Evolutionary conservation across 2,888 invertebrate genomes (phyloP).

Genomic region (Azorinus chamasolen): DNA sequence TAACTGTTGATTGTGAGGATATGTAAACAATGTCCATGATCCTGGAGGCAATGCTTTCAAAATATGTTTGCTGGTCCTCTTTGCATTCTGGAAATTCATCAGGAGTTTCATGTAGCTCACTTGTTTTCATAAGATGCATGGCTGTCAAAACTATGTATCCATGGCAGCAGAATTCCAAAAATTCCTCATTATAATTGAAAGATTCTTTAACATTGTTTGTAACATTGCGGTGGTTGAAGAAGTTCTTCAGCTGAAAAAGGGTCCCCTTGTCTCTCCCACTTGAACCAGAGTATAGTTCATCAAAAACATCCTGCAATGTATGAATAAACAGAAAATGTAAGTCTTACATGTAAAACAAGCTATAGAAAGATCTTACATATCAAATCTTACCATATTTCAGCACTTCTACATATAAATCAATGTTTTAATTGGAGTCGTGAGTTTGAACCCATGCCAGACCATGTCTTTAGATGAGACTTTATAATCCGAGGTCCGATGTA

Average conservation of each 20-base stretch:
- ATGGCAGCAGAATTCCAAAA: conserved; percentile 35
- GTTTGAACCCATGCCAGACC: no score
- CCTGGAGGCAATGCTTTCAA: conserved; percentile 14
- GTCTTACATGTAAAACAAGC: no score
- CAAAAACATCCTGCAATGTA: conserved; percentile 36
- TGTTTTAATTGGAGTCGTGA: no score
- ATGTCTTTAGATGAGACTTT: no score
- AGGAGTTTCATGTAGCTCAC: conserved; percentile 10
- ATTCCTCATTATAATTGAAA: conserved; percentile 51
- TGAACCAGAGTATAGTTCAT: conserved; percentile 33
- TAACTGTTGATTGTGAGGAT: conserved; percentile 14
- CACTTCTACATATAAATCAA: no score
- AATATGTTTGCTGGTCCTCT: conserved; percentile 8
- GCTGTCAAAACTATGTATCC: conserved; percentile 42
- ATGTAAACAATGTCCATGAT: conserved; percentile 43
- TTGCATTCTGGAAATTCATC: conserved; percentile 8
- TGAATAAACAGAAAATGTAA: no score
- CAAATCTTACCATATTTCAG: no score
- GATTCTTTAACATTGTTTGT: conserved; percentile 48
- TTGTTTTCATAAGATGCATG: conserved; percentile 16
- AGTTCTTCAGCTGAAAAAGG: conserved; percentile 50
- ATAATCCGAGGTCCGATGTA: no score
- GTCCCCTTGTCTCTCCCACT: conserved; percentile 46
- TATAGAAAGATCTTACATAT: no score
- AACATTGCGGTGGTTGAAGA: conserved; percentile 47